Conservation (phyloP, 35 echinoderm and acorn worm genomes). For the Apostichopus parvimensis region DNA sequence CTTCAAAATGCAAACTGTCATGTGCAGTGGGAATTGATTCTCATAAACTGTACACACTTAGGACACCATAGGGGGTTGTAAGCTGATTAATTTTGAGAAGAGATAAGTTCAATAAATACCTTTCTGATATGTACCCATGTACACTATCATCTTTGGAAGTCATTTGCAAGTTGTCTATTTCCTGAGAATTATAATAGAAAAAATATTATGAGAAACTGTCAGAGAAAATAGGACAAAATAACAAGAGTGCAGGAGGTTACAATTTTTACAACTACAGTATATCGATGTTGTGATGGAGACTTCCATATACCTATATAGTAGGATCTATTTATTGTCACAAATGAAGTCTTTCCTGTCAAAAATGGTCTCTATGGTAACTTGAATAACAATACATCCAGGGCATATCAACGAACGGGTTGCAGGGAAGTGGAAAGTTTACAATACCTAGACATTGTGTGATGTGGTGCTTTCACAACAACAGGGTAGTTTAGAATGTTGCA, state of each 20-base stretch:
- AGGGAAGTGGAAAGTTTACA: no score
- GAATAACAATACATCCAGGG: neutral
- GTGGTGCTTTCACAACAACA: no score
- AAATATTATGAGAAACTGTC: neutral
- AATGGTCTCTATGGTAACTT: neutral
- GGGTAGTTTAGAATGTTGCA: no score
- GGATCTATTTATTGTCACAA: no score
- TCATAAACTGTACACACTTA: no score
- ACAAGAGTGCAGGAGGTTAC: neutral
- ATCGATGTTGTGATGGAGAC: no score
- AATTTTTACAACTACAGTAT: neutral
- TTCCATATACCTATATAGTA: no score
- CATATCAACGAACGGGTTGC: neutral
- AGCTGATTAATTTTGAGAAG: no score
- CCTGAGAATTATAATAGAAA: neutral
- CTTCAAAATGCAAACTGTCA: no score
- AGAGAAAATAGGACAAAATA: neutral
- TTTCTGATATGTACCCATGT: conserved; percentile 12
- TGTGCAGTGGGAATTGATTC: no score
- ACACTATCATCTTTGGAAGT: neutral
- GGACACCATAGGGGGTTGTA: no score
- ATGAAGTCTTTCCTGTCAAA: neutral
- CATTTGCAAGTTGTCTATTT: conserved; percentile 33
- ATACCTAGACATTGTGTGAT: no score
- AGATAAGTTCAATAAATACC: neutral